phyloP scores from a whole-genome alignment of 2,888 invertebrate genomes.

The Agrotis exclamationis region DNA sequence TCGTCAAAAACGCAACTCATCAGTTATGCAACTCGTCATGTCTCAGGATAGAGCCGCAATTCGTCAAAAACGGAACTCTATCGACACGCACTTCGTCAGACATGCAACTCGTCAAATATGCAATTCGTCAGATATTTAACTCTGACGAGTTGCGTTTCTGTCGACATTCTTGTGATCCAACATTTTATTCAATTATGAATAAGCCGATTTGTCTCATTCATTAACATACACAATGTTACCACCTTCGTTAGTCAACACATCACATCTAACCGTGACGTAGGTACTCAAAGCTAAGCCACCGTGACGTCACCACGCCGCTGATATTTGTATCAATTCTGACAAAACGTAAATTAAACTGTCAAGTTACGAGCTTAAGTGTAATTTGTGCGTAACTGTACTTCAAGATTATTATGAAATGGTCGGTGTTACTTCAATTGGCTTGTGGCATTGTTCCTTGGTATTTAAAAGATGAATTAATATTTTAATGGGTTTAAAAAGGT shows the following conservation, averaged over 20 bases:
- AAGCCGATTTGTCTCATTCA: slow-evolving; percentile 14
- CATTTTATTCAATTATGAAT: background rate
- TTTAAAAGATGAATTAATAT: background rate
- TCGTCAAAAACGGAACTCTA: no score
- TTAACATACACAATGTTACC: slow-evolving; percentile 10
- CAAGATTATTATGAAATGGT: slow-evolving; percentile 30
- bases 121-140: no score
- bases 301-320: slow-evolving; percentile 58
- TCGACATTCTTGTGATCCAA: no score
- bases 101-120: no score
- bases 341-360: slow-evolving; percentile 76
- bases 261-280: slow-evolving; percentile 15
- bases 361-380: slow-evolving; percentile 60
- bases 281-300: slow-evolving; percentile 41
- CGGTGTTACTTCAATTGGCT: slow-evolving; percentile 16
- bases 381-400: slow-evolving; percentile 56
- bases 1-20: no score
- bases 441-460: background rate
- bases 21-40: no score
- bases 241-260: slow-evolving; percentile 13
- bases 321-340: slow-evolving; percentile 76
- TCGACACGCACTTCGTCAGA: no score
- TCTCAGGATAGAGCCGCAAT: no score
- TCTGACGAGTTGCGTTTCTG: no score
- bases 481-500: background rate